Conservation (phyloP, 2,797 vertebrate genomes). For the Spinus pinus region DNA sequence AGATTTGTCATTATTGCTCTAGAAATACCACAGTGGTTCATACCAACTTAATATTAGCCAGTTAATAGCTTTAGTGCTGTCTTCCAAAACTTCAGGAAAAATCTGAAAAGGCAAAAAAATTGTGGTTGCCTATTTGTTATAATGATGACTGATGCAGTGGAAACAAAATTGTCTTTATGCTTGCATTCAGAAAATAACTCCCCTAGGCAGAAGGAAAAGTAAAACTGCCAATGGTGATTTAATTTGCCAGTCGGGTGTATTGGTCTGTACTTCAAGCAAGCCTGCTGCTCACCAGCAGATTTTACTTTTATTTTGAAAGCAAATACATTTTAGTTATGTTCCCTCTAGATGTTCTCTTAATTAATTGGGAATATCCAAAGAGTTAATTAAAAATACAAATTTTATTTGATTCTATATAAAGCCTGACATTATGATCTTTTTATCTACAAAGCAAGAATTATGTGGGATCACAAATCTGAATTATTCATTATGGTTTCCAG, state of each 20-base stretch:
- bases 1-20: not conserved
- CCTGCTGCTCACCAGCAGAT: not conserved
- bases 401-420: not conserved
- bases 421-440: conserved; percentile 28
- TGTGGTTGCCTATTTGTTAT: not conserved
- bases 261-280: not conserved
- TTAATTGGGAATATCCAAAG: not conserved
- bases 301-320: not conserved
- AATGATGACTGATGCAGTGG: not conserved
- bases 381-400: conserved; percentile 45
- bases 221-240: not conserved
- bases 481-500: conserved; percentile 53
- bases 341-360: not conserved
- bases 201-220: not conserved
- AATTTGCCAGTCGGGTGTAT: not conserved
- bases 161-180: not conserved
- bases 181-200: not conserved
- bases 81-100: not conserved
- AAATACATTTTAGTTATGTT: conserved; percentile 3
- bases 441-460: conserved; percentile 37
- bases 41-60: not conserved
- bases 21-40: not conserved
- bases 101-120: not conserved
- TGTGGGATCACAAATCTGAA: conserved; percentile 32
- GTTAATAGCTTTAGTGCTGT: not conserved